A percentile compares a stretch with the other conserved stretches of the same genome.
Evolutionary conservation across 2,113 vertebrate species (phyloP).

Genomic region (Hyperopisus bebe): DNA sequence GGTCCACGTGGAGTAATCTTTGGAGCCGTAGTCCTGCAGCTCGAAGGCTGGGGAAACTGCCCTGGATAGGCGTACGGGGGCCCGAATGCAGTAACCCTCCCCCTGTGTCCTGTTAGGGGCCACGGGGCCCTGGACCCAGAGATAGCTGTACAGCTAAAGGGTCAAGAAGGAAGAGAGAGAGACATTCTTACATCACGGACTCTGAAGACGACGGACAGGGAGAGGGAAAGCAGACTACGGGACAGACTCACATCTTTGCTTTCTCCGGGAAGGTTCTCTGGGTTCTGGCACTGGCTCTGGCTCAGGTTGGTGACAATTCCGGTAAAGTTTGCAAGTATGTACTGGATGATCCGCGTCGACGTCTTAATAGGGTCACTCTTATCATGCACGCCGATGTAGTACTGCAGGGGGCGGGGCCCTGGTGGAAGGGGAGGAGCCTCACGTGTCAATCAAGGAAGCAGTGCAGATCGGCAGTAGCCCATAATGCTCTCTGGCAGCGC

Average conservation of each 20-base stretch:
- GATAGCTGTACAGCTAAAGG: conserved; percentile 66
- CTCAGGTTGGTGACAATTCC: conserved; percentile 63
- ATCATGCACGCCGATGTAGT: conserved; percentile 69
- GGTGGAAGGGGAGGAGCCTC: conserved; percentile 5
- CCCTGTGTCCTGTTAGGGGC: conserved; percentile 58
- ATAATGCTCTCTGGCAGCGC: neutral
- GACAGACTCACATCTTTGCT: conserved; percentile 62
- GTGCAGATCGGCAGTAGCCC: neutral
- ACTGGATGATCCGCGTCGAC: conserved; percentile 67
- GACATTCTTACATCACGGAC: neutral
- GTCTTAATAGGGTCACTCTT: conserved; percentile 51
- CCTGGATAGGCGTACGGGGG: conserved; percentile 53
- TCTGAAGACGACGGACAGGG: neutral
- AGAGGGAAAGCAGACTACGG: neutral
- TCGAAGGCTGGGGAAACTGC: conserved; percentile 85
- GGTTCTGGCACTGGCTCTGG: conserved; percentile 71
- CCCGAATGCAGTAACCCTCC: conserved; percentile 62
- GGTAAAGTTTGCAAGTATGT: conserved; percentile 78
- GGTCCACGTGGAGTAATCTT: conserved; percentile 83
- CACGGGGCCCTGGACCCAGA: conserved; percentile 73
- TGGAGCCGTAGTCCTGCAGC: conserved; percentile 72
- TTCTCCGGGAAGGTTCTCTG: conserved; percentile 48
- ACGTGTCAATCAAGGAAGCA: neutral
- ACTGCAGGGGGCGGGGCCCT: conserved; percentile 68
- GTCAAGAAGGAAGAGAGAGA: neutral